Conservation (phyloP, 2,888 invertebrate species). For the Hermaeophaga mercurialis region DNA sequence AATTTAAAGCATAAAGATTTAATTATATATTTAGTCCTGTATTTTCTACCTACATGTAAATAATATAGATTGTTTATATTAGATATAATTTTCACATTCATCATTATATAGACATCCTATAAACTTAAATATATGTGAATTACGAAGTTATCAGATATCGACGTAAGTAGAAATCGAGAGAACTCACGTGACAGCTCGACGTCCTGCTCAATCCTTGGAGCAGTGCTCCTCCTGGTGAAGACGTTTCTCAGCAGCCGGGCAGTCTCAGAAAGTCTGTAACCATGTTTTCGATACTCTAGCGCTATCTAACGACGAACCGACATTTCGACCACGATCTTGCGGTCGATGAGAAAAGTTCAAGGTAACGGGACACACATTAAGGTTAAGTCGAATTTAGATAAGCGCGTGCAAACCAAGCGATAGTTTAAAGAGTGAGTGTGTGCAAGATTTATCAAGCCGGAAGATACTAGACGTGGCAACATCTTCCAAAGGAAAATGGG, state of each 20-base stretch:
- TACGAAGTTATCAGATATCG: slow-evolving; percentile 5
- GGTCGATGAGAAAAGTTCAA: slow-evolving; percentile 2
- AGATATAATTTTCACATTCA: too few relatives aligned
- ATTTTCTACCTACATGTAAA: too few relatives aligned
- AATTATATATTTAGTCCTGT: too few relatives aligned
- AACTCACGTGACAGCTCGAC: slow-evolving; percentile 94
- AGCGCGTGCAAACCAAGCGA: slow-evolving; percentile 24
- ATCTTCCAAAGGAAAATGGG: background rate
- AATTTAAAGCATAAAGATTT: too few relatives aligned
- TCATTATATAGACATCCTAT: too few relatives aligned
- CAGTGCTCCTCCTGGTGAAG: slow-evolving; percentile 81
- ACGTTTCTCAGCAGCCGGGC: slow-evolving; percentile 94
- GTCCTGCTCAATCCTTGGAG: slow-evolving; percentile 78
- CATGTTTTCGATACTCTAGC: slow-evolving; percentile 32
- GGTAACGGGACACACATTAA: too few relatives aligned
- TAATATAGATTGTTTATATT: too few relatives aligned
- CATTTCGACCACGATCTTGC: slow-evolving; percentile 11
- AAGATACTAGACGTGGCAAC: background rate
- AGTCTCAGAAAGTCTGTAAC: slow-evolving; percentile 93
- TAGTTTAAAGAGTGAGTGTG: slow-evolving; percentile 4
- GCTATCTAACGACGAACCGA: slow-evolving; percentile 18
- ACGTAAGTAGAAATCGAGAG: slow-evolving; percentile 1
- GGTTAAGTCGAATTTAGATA: slow-evolving; percentile 20
- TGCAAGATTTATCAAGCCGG: slow-evolving; percentile 8
- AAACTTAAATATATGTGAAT: too few relatives aligned